phyloP scores from a whole-genome alignment of 2,113 vertebrate genomes.

The Gallinago jamesoni region DNA sequence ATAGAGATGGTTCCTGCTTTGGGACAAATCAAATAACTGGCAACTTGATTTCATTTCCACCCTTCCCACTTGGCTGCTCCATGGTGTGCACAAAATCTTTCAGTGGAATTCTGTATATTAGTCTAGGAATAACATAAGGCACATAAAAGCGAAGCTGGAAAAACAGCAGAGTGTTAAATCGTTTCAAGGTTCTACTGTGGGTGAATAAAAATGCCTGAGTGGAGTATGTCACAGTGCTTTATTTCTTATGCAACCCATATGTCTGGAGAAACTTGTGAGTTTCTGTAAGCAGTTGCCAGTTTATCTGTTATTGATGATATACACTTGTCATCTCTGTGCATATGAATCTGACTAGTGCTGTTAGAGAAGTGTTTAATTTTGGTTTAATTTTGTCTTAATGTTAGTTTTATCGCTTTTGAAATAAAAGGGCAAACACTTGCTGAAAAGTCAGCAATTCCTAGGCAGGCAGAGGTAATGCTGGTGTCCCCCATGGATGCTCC shows the following conservation, averaged over 20 bases:
- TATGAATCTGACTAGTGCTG: neutral
- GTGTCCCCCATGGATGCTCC: neutral
- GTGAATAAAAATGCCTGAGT: neutral
- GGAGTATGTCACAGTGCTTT: neutral
- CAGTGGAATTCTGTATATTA: neutral
- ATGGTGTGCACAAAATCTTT: neutral
- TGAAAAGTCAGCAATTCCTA: neutral
- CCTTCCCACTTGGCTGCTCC: neutral
- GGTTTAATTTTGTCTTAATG: neutral
- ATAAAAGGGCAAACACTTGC: neutral
- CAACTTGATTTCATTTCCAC: neutral
- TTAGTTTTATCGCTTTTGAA: neutral
- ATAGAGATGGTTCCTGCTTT: neutral
- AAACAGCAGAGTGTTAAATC: neutral
- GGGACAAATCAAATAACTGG: neutral
- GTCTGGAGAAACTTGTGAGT: neutral
- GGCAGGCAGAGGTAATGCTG: neutral
- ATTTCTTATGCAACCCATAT: neutral
- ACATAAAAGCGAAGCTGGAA: neutral
- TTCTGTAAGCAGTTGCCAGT: neutral
- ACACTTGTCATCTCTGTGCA: neutral
- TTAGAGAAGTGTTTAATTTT: neutral
- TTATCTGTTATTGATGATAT: neutral
- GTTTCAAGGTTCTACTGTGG: neutral
- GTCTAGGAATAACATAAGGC: neutral